Evolutionary conservation across 2,888 invertebrate species (phyloP).

Genomic region (Dynastes tityus): DNA sequence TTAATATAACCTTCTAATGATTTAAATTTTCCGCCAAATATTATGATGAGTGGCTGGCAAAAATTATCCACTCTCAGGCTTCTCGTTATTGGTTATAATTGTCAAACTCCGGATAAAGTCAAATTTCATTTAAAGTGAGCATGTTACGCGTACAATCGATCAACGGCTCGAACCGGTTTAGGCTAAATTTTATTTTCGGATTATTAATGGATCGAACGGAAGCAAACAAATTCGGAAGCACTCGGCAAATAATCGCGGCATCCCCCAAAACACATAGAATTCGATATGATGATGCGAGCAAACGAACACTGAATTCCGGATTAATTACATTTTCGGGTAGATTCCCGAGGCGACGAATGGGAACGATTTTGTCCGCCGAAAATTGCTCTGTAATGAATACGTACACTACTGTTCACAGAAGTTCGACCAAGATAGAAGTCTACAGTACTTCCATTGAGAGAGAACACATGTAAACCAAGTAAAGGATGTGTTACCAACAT

Average conservation of each 20-base stretch:
- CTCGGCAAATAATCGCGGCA: constrained; percentile 13
- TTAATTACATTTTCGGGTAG: constrained; percentile 8
- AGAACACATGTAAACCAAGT: no score
- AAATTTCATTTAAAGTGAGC: not conserved
- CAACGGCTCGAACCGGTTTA: not conserved
- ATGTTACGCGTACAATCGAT: not conserved
- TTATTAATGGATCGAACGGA: not conserved
- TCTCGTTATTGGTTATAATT: not conserved
- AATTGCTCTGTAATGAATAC: not conserved
- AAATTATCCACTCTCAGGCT: no score
- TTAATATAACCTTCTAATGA: no score
- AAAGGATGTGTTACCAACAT: no score
- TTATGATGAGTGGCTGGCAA: no score
- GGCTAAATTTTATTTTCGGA: not conserved
- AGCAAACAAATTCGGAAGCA: not conserved
- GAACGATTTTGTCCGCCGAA: not conserved
- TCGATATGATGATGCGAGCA: not conserved
- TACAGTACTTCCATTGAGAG: no score
- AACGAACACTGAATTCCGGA: not conserved
- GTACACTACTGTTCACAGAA: no score
- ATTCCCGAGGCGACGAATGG: not conserved
- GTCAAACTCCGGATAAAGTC: not conserved
- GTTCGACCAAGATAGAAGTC: no score
- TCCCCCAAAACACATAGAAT: constrained; percentile 9
- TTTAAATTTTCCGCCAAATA: no score